Evolutionary conservation across 2,113 vertebrate genomes (phyloP).

Genomic region (Ellobius talpinus): DNA sequence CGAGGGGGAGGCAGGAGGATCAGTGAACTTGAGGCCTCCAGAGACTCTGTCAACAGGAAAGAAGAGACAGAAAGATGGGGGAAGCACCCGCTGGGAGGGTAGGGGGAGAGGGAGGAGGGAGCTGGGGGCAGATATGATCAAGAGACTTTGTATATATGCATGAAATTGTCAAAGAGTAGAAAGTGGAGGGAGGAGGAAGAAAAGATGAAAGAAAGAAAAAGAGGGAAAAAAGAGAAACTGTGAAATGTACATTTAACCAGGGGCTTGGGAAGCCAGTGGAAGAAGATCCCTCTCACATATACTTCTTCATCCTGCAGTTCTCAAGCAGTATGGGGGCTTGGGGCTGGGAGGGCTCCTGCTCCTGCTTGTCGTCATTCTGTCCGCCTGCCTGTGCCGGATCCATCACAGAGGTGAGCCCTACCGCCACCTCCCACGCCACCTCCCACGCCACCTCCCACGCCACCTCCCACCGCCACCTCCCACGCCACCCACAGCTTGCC

Average conservation of each 20-base stretch:
- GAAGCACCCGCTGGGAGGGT: too few species aligned
- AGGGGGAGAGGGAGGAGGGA: background rate
- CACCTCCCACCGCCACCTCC: background rate
- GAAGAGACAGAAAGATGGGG: background rate
- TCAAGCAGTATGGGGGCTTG: background rate
- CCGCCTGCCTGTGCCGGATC: conserved; percentile 41
- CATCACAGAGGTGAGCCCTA: conserved; percentile 62
- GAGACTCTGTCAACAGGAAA: background rate
- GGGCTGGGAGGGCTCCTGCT: conserved; percentile 57
- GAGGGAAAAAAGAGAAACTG: too few species aligned
- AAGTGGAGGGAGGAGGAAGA: background rate
- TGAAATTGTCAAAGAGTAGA: background rate
- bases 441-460: too few species aligned
- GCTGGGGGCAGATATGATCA: background rate
- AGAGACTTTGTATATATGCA: background rate
- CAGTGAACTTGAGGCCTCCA: background rate
- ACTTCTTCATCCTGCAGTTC: background rate
- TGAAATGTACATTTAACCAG: background rate
- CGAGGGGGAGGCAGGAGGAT: background rate
- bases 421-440: background rate
- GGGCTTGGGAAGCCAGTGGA: background rate
- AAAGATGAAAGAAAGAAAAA: background rate
- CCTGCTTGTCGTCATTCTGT: conserved; percentile 10
- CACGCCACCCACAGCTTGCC: background rate
- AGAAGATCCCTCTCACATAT: background rate